These are phyloP conservation scores for Ormyrus thymus DNA, from an alignment of 2,888 invertebrate genomes.

Conservation along the genomic window DNA sequence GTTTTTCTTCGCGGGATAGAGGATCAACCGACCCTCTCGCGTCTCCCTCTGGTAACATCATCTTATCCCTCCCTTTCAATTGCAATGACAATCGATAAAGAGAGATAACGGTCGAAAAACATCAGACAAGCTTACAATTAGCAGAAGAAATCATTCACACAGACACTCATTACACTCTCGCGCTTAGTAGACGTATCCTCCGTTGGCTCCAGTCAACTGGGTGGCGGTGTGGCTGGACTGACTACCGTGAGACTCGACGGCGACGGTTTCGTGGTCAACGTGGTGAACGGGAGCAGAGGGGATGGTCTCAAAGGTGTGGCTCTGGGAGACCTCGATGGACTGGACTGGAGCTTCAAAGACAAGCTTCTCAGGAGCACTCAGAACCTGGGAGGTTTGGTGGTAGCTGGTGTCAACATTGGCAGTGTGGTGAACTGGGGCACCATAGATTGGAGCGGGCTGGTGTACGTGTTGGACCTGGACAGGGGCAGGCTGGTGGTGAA, in stretches of 20 bases:
- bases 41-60: background rate
- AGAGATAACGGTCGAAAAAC: too few relatives aligned
- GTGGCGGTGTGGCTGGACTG: constrained; percentile 42
- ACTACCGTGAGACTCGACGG: constrained; percentile 52
- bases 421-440: background rate
- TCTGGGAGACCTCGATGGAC: constrained; percentile 47
- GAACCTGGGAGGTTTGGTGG: constrained; percentile 18
- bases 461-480: constrained; percentile 25
- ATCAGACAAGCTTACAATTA: too few relatives aligned
- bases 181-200: constrained; percentile 69
- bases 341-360: constrained; percentile 51
- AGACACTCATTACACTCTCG: background rate
- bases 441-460: constrained; percentile 14
- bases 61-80: too few relatives aligned
- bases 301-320: constrained; percentile 34
- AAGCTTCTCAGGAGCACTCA: constrained; percentile 30
- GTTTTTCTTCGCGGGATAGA: background rate
- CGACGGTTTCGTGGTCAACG: constrained; percentile 52
- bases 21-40: background rate
- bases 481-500: background rate
- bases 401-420: background rate
- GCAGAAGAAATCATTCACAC: constrained; percentile 5
- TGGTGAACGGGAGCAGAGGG: constrained; percentile 7
- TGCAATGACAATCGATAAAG: too few relatives aligned
- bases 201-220: constrained; percentile 62